phyloP scores from a whole-genome alignment of 35 echinoderm and acorn worm species.

The Ophiothrix spiculata region DNA sequence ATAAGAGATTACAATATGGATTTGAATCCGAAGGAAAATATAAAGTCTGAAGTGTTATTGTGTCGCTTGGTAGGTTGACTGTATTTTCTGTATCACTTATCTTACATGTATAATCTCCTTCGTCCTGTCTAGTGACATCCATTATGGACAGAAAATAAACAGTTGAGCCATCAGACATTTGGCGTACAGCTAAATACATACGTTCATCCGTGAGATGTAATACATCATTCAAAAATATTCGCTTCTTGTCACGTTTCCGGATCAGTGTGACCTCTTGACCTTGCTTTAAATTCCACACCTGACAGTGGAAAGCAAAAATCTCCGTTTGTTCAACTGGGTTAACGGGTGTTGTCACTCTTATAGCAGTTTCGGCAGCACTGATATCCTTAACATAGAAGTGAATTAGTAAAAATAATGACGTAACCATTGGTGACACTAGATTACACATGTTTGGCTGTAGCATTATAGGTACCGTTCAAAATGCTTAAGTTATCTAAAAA shows the following conservation, averaged over 20 bases:
- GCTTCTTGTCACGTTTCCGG: background rate
- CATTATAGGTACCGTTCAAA: no score
- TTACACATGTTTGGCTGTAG: no score
- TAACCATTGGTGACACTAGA: no score
- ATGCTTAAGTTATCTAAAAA: no score
- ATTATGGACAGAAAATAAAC: conserved; percentile 4
- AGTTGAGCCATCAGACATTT: background rate
- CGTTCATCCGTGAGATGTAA: background rate
- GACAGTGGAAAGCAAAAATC: background rate
- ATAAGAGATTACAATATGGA: background rate
- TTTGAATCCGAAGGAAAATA: background rate
- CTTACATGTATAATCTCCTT: background rate
- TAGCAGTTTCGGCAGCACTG: background rate
- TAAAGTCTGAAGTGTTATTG: background rate
- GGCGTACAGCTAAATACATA: background rate
- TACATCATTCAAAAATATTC: background rate
- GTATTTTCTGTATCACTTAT: background rate
- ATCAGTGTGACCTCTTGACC: background rate
- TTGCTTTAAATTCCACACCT: background rate
- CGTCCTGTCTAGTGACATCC: background rate
- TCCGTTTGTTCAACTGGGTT: background rate
- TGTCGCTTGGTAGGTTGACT: background rate
- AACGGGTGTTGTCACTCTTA: background rate
- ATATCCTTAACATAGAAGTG: background rate
- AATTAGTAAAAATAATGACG: background rate